phyloP scores from a whole-genome alignment of 2,113 vertebrate species.

The Hemichromis elongatus region DNA sequence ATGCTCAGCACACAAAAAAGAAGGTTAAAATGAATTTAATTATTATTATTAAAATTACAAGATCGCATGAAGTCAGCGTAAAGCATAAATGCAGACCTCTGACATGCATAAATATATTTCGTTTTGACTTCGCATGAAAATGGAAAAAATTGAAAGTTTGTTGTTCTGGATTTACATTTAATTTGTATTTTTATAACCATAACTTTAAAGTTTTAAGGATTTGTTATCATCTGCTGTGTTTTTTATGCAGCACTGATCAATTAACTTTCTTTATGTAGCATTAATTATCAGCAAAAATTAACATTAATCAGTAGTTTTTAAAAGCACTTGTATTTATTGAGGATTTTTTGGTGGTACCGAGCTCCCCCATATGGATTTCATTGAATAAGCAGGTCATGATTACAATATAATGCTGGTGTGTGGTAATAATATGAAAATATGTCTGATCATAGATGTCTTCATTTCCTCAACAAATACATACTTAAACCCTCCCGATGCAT shows the following conservation, averaged over 20 bases:
- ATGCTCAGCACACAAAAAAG: not conserved
- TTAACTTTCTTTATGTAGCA: not conserved
- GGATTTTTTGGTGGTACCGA: accelerated
- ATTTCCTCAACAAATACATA: not conserved
- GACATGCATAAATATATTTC: accelerated
- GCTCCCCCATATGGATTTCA: not conserved
- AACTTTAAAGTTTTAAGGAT: not conserved
- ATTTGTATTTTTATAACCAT: not conserved
- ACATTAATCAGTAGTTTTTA: not conserved
- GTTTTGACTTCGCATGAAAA: not conserved
- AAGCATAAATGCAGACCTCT: not conserved
- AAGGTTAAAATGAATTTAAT: not conserved
- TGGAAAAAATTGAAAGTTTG: not conserved
- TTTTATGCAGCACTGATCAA: not conserved
- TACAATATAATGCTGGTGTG: not conserved
- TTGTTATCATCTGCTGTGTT: not conserved
- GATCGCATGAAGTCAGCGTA: not conserved
- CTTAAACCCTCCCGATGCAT: not conserved
- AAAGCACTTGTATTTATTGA: not conserved
- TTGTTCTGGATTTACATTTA: not conserved
- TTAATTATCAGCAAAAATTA: not conserved
- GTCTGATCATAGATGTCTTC: not conserved
- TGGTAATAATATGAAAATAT: not conserved
- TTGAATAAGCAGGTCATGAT: not conserved
- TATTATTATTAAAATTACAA: not conserved